Percentiles rank a stretch among this genome's conserved stretches.
phyloP scores from a whole-genome alignment of 2,888 invertebrate genomes.

The Brachynemurus nebulosus region DNA sequence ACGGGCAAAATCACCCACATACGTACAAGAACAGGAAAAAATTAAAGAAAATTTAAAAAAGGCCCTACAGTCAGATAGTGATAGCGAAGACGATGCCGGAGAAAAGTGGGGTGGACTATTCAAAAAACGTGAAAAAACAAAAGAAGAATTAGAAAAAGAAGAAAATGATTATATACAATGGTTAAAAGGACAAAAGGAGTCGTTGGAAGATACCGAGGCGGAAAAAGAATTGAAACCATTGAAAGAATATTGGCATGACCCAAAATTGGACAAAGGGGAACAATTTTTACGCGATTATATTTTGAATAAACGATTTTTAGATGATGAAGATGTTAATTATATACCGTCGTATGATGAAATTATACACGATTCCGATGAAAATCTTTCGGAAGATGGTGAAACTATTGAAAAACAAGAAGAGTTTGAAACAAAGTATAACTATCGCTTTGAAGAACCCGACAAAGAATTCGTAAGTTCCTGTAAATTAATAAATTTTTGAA shows the following conservation, averaged over 20 bases:
- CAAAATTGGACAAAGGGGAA: conserved; percentile 68
- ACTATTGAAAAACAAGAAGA: conserved; percentile 69
- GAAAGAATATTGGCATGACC: conserved; percentile 73
- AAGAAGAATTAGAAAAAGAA: conserved; percentile 35
- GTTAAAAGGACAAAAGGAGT: conserved; percentile 58
- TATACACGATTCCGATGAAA: conserved; percentile 41
- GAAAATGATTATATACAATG: conserved; percentile 59
- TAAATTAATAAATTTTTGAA: too few relatives aligned
- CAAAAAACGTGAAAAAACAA: conserved; percentile 38
- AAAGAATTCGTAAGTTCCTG: conserved; percentile 73
- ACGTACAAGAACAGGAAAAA: conserved; percentile 51
- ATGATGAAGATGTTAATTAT: conserved; percentile 34
- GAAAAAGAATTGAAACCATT: conserved; percentile 56
- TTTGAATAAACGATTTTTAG: conserved; percentile 59
- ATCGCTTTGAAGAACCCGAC: conserved; percentile 93
- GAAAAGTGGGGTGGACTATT: conserved; percentile 39
- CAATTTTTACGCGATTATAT: conserved; percentile 87
- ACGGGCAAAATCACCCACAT: conserved; percentile 34
- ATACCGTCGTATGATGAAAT: conserved; percentile 53
- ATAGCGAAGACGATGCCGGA: conserved; percentile 39
- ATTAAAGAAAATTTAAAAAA: conserved; percentile 49
- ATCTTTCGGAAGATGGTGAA: conserved; percentile 64
- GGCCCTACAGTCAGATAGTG: conserved; percentile 31
- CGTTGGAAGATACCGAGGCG: conserved; percentile 41
- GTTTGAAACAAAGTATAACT: conserved; percentile 92